These are phyloP conservation scores for Tenualosa ilisha DNA, from an alignment of 2,797 vertebrate species.

Conservation along the genomic window DNA sequence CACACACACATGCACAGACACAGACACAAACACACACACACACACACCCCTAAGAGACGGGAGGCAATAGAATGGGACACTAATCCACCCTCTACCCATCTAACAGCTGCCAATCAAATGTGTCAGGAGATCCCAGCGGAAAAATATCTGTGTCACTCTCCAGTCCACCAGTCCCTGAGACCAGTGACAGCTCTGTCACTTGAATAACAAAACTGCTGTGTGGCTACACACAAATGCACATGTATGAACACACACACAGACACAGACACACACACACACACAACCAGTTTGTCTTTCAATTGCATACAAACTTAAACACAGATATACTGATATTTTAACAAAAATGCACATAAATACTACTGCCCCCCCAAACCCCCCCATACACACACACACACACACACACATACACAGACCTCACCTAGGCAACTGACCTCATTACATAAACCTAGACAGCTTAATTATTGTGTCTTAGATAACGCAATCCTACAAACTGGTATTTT, in stretches of 20 bases:
- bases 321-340: too few relatives aligned
- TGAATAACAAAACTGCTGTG: neutral
- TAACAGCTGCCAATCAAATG: neutral
- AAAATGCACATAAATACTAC: neutral
- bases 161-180: neutral
- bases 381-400: slow-evolving; percentile 24
- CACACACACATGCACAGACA: neutral
- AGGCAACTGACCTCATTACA: neutral
- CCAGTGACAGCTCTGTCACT: neutral
- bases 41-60: neutral
- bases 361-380: neutral
- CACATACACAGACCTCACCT: neutral
- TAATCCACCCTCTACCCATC: neutral
- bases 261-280: neutral
- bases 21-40: neutral
- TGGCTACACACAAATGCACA: neutral
- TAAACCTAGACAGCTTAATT: neutral
- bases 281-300: too few relatives aligned
- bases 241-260: neutral
- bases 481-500: neutral
- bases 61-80: neutral
- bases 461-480: neutral
- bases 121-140: neutral
- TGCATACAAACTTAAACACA: neutral
- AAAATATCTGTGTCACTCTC: neutral